A percentile compares a stretch with the other conserved stretches of the same genome.
Conservation (phyloP, 2,888 invertebrate species). For the Standfussiana lucernea region DNA sequence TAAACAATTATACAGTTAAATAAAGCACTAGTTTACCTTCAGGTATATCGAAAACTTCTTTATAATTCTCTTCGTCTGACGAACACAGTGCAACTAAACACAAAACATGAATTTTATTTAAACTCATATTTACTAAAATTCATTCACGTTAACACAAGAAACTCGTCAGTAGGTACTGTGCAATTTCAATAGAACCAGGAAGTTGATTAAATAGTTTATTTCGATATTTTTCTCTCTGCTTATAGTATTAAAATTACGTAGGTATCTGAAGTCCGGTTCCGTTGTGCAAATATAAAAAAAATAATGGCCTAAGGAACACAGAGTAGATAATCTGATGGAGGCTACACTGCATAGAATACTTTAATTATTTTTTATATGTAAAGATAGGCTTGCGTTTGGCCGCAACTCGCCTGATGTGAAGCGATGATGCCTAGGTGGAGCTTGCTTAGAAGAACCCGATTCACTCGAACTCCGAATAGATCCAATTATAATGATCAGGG, state of each 20-base stretch:
- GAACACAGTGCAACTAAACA: background rate
- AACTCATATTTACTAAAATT: background rate
- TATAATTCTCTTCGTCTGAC: background rate
- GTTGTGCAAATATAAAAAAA: background rate
- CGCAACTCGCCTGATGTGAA: too few species aligned
- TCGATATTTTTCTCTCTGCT: background rate
- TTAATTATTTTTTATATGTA: too few species aligned
- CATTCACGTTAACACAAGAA: background rate
- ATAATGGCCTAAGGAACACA: background rate
- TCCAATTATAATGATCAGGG: too few species aligned
- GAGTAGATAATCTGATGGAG: background rate
- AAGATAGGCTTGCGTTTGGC: too few species aligned
- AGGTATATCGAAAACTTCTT: slow-evolving; percentile 1
- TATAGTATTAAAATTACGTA: background rate
- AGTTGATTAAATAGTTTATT: background rate
- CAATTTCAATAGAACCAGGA: background rate
- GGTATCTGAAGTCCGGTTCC: background rate
- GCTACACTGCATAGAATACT: background rate
- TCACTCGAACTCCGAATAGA: too few species aligned
- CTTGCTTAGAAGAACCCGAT: too few species aligned
- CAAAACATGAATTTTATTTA: background rate
- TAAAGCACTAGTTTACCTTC: slow-evolving; percentile 4
- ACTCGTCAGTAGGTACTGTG: background rate
- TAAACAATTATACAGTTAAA: background rate
- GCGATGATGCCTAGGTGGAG: too few species aligned